Base-by-base conservation (phyloP, 2,113 vertebrate genomes). In the Phylloscopus whistleri region DNA sequence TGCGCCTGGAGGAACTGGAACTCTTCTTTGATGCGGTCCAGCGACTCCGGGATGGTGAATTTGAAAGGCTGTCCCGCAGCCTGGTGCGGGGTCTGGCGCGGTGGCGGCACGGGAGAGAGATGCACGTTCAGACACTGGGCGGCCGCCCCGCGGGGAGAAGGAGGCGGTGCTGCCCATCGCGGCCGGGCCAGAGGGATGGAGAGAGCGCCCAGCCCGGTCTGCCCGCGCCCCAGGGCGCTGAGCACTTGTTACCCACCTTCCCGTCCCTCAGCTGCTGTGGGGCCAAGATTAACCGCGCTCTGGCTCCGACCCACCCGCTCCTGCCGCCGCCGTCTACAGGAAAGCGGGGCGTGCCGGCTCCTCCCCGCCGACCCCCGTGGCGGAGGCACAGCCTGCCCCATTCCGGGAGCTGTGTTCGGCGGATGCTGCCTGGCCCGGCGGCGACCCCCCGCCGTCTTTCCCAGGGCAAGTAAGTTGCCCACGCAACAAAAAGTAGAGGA, bases 1-100 rank as follows among this genome's bases (percentile, higher is more conserved):
- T 99, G 99, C 21, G 99, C 99, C 95, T 99, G 99, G 39, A 99
- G 98, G 90, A 99, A 99, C 98, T 99, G 99, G 97, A 99, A 99
- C 97, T 99, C 99, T 97, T 99, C 99, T 88, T 99, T 99, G 97
- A 99, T 99, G 88, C 99, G 98, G 92, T 99, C 99, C 97, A 99
- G 98, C 60, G 99, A 99, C 96, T 99, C 99, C 62, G 98, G 98
- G 95, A 99, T 98, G 35, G 99, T 99, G 97, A 99, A 99, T 97
- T 99, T 99, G 98, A 99, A 99, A 83, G 98, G 98, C 98, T 99
- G 99, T 66, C 99, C 99, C 94, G 98, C 99, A 97, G 98, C 98
- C 98, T 99, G 99, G 93, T 99, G 99, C 74, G 98, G 98, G 69
- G 98, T 98, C 99, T 99, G 97, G 46, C 11, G 55, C 96, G 73